A percentile compares a stretch with the other conserved stretches of the same genome.
Conservation (phyloP, 2,113 vertebrate species). For the Helogale parvula region DNA sequence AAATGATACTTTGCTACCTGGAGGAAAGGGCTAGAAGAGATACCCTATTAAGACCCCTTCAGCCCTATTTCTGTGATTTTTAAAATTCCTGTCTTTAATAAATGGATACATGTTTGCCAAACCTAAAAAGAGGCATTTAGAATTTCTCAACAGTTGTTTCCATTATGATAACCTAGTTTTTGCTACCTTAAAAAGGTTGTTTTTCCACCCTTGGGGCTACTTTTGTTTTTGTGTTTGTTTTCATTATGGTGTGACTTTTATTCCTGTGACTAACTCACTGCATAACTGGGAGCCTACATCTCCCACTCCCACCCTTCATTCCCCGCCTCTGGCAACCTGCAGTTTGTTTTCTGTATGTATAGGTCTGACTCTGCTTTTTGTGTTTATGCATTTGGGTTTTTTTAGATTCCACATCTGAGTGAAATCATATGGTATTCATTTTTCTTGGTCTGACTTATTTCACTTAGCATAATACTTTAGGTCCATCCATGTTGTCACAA, state of each 20-base stretch:
- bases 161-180: conserved; percentile 25
- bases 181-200: not conserved
- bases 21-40: not conserved
- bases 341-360: not conserved
- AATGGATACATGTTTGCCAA: not conserved
- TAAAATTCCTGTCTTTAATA: not conserved
- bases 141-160: conserved; percentile 17
- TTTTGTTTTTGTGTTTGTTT: not conserved
- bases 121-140: not conserved
- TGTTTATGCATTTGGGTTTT: not conserved
- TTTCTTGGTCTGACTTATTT: not conserved
- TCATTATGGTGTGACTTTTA: not conserved
- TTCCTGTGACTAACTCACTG: not conserved
- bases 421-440: not conserved
- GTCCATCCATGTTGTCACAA: not conserved
- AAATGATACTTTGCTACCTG: not conserved
- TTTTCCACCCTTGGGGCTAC: not conserved
- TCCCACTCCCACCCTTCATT: not conserved
- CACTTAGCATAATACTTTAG: not conserved
- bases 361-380: not conserved
- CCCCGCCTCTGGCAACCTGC: not conserved
- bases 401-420: not conserved
- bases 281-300: not conserved
- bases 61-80: not conserved
- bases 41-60: not conserved